Conservation (phyloP, 1,140 invertebrate genomes). For the Drosophila parvula region DNA sequence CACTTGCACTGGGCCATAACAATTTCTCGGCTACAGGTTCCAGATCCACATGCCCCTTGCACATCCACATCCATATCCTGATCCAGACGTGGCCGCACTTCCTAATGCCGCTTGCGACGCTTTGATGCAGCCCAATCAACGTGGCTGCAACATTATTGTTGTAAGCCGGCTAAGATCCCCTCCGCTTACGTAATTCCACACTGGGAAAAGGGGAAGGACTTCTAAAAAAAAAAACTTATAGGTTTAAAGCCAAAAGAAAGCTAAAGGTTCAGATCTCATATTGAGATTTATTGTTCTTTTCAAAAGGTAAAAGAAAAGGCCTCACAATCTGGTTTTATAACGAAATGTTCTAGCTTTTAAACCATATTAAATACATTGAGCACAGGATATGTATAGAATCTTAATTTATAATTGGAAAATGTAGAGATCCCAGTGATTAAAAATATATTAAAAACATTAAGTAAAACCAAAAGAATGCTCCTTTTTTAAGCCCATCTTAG, state of each 20-base stretch:
- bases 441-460: background rate
- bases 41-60: constrained; percentile 15
- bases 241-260: too few species aligned
- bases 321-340: too few species aligned
- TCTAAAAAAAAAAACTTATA: too few species aligned
- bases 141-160: constrained; percentile 49
- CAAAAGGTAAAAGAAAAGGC: too few species aligned
- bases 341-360: too few species aligned
- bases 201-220: background rate
- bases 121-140: constrained; percentile 71
- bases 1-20: constrained; percentile 46
- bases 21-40: constrained; percentile 35
- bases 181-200: constrained; percentile 15
- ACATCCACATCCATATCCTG: constrained; percentile 37
- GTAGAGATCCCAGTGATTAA: too few species aligned
- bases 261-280: background rate
- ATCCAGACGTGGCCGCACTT: constrained; percentile 65
- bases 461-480: background rate
- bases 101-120: constrained; percentile 51
- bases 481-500: background rate
- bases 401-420: too few species aligned
- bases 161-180: constrained; percentile 46
- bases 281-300: too few species aligned
- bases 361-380: too few species aligned
- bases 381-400: too few species aligned